These are phyloP conservation scores for Oscheius sp. DNA, from an alignment of 1,140 invertebrate species.

Conservation along the genomic window DNA sequence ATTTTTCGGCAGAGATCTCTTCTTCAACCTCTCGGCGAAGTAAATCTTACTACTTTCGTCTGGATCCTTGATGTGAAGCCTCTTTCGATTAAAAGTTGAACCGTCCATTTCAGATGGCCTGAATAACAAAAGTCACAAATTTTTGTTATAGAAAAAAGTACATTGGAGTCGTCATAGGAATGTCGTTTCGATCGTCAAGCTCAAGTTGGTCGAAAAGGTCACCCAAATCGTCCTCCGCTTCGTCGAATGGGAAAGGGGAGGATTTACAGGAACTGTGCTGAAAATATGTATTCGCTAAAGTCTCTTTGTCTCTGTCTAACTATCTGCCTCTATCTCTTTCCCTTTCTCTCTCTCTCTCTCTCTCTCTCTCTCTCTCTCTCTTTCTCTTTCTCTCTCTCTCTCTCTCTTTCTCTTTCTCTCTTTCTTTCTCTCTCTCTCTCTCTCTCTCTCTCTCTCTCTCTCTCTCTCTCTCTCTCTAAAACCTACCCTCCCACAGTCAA, in stretches of 20 bases:
- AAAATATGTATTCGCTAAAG: not conserved
- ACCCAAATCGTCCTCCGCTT: not conserved
- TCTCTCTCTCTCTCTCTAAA: not conserved
- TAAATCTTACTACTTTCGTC: conserved; percentile 3
- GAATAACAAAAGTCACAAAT: not conserved
- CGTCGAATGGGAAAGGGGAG: not conserved
- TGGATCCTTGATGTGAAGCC: not conserved
- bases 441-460: no score
- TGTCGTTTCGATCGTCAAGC: not conserved
- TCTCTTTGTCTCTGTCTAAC: no score
- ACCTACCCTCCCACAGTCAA: not conserved
- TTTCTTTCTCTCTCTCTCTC: no score
- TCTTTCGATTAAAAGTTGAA: not conserved
- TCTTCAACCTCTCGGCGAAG: not conserved
- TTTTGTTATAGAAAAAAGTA: not conserved
- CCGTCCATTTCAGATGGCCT: not conserved
- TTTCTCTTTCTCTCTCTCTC: no score
- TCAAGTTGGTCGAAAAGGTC: not conserved
- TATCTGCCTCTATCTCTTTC: no score
- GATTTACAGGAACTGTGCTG: not conserved
- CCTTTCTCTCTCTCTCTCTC: no score
- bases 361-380: no score
- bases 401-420: no score
- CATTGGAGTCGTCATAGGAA: no score
- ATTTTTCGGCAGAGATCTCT: not conserved